Percentiles rank a stretch among this genome's conserved stretches.
phyloP scores from a whole-genome alignment of 2,113 vertebrate genomes.

The Ciconia stormi region DNA sequence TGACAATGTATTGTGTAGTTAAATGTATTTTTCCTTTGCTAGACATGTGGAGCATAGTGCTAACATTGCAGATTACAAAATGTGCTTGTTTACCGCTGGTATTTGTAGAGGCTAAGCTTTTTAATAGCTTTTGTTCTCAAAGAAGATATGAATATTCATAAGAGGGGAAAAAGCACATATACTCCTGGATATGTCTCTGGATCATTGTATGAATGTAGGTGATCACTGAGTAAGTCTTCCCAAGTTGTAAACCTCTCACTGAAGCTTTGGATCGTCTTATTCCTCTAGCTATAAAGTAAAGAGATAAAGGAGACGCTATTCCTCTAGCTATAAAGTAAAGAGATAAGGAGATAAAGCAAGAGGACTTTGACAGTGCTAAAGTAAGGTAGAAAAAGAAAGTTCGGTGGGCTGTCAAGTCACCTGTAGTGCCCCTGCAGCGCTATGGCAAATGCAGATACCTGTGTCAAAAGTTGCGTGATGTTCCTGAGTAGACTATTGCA shows the following conservation, averaged over 20 bases:
- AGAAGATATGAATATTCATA: background rate
- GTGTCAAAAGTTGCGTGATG: background rate
- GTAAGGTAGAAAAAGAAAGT: background rate
- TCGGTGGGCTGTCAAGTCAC: background rate
- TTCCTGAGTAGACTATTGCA: background rate
- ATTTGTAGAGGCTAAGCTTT: background rate
- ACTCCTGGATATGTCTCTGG: background rate
- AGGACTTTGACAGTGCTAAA: background rate
- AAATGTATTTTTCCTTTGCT: background rate
- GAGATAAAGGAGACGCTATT: too few species aligned
- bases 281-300: background rate
- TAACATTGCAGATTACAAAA: background rate
- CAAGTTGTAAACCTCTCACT: background rate
- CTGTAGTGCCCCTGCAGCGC: background rate
- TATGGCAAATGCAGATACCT: background rate
- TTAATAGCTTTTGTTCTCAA: background rate
- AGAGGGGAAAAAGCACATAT: background rate
- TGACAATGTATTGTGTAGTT: background rate
- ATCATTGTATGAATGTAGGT: background rate
- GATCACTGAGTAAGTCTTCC: background rate
- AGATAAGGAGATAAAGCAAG: background rate
- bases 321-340: too few species aligned
- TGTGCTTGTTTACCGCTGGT: fast-evolving
- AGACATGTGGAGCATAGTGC: background rate
- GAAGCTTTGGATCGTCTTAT: background rate